Percentiles rank a stretch among this genome's conserved stretches.
These are phyloP conservation scores for Rhimphoctona megacephalus DNA, from an alignment of 2,888 invertebrate species.

Conservation along the genomic window DNA sequence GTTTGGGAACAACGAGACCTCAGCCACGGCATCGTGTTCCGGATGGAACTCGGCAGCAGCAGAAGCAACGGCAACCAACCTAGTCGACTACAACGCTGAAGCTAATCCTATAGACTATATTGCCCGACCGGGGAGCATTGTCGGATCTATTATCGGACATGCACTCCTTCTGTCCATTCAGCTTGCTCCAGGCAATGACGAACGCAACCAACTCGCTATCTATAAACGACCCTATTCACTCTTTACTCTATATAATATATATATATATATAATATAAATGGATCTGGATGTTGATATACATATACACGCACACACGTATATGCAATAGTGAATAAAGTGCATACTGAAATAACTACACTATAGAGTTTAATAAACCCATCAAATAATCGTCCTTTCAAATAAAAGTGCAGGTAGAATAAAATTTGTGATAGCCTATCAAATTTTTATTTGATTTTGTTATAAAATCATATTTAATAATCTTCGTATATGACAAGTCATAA, in stretches of 20 bases:
- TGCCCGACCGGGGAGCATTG: constrained; percentile 66
- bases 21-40: constrained; percentile 60
- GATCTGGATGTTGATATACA: neutral
- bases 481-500: neutral
- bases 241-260: constrained; percentile 1
- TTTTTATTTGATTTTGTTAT: neutral
- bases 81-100: constrained; percentile 62
- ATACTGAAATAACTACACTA: neutral
- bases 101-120: constrained; percentile 69
- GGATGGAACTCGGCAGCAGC: constrained; percentile 59
- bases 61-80: constrained; percentile 48
- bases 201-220: constrained; percentile 55
- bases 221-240: constrained; percentile 32
- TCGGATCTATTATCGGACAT: constrained; percentile 70
- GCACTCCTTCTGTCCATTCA: constrained; percentile 66
- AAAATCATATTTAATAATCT: neutral
- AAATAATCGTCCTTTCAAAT: neutral
- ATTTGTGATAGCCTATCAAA: neutral
- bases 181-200: constrained; percentile 65
- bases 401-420: neutral
- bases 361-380: neutral
- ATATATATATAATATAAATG: neutral
- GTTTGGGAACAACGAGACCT: constrained; percentile 63
- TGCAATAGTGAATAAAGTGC: neutral
- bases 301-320: neutral